A percentile compares a stretch with the other conserved stretches of the same genome.
These are phyloP conservation scores for Lutjanus argentimaculatus DNA, from an alignment of 2,797 vertebrate species.

Conservation along the genomic window DNA sequence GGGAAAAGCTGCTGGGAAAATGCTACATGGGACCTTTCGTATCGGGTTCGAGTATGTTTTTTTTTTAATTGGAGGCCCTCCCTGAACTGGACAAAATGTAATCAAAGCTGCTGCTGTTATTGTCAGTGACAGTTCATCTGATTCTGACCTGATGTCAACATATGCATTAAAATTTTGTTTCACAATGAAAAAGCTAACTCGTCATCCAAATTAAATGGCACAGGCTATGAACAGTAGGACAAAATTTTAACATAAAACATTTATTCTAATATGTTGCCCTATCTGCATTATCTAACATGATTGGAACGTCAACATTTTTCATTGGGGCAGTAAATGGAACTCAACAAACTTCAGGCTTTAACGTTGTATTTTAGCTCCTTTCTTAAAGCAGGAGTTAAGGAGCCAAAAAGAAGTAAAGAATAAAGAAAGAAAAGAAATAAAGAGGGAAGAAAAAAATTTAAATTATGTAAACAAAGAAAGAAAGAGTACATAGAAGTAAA, in stretches of 20 bases:
- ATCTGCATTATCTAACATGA: not conserved
- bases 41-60: slow-evolving; percentile 24
- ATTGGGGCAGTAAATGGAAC: not conserved
- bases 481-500: not conserved
- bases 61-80: not conserved
- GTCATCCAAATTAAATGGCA: not conserved
- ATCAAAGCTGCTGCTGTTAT: slow-evolving; percentile 12
- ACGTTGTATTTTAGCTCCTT: not conserved
- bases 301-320: not conserved
- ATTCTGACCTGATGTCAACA: slow-evolving; percentile 12
- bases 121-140: slow-evolving; percentile 13
- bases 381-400: not conserved
- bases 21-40: slow-evolving; percentile 16
- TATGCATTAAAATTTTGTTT: slow-evolving; percentile 2
- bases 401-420: not conserved
- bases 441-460: not conserved
- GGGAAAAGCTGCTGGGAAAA: slow-evolving; percentile 11
- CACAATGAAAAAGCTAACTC: not conserved
- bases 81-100: not conserved
- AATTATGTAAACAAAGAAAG: too few relatives aligned
- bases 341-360: not conserved
- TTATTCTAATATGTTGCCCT: not conserved
- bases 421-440: not conserved
- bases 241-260: not conserved
- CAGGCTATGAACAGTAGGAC: not conserved